Evolutionary conservation across 1,140 invertebrate species (phyloP).

Genomic region (Ceratina calcarata): DNA sequence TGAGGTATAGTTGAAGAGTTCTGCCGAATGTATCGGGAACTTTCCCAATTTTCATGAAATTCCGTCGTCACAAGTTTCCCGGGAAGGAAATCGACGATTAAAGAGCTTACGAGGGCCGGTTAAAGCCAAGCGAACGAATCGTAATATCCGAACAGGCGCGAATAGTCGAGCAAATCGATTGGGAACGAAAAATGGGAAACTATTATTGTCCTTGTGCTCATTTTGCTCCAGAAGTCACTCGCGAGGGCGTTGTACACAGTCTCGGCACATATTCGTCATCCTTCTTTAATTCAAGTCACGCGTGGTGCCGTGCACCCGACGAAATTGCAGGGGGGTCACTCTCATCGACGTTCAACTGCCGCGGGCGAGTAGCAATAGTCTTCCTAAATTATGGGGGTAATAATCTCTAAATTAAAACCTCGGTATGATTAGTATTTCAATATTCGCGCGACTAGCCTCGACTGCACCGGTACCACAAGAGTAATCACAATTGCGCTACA

Average conservation of each 20-base stretch:
- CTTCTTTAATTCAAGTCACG: conserved; percentile 35
- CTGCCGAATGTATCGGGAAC: not conserved
- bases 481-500: not conserved
- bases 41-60: conserved; percentile 25
- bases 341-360: conserved; percentile 10
- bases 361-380: no score
- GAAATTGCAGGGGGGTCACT: conserved; percentile 12
- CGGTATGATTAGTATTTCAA: conserved; percentile 2
- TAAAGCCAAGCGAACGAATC: not conserved
- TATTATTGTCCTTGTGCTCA: not conserved
- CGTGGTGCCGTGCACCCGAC: conserved; percentile 4
- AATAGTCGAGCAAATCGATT: not conserved
- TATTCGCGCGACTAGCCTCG: not conserved
- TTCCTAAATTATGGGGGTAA: no score
- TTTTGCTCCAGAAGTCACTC: not conserved
- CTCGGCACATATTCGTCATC: not conserved
- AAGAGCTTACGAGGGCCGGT: not conserved
- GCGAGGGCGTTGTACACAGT: not conserved
- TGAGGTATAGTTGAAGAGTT: not conserved
- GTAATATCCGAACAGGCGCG: not conserved
- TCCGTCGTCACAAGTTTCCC: not conserved
- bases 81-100: conserved; percentile 9
- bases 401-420: conserved; percentile 3
- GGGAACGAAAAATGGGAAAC: not conserved
- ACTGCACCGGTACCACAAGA: not conserved